phyloP scores from a whole-genome alignment of 1,140 invertebrate genomes.

The Acyrthosiphon pisum region DNA sequence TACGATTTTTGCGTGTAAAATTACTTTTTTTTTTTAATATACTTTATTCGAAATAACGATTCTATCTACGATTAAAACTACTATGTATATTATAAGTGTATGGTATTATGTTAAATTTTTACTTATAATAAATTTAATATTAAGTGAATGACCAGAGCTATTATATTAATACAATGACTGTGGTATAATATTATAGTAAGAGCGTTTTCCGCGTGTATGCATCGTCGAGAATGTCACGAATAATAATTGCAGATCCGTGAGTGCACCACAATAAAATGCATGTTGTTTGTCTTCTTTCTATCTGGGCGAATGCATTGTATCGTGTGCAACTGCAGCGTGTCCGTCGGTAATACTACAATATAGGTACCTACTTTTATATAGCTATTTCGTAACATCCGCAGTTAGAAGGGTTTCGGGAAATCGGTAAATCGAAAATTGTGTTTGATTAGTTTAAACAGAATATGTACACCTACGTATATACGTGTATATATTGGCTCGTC shows the following conservation, averaged over 20 bases:
- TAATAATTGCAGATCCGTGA: not conserved
- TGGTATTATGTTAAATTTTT: slow-evolving; percentile 53
- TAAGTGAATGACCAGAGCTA: not conserved
- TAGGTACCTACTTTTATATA: not conserved
- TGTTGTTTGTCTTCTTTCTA: not conserved
- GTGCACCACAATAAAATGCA: not conserved
- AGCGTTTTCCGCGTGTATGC: not conserved
- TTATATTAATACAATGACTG: not conserved
- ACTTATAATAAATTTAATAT: slow-evolving; percentile 53
- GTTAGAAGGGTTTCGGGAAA: not conserved
- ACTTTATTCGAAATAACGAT: slow-evolving; percentile 30
- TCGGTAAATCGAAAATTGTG: not conserved
- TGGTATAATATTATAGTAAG: not conserved
- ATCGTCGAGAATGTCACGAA: not conserved
- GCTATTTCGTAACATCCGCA: not conserved
- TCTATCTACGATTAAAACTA: slow-evolving; percentile 13
- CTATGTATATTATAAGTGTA: slow-evolving; percentile 35
- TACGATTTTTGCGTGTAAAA: slow-evolving; percentile 28
- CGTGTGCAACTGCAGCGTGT: not conserved
- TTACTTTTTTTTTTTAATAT: slow-evolving; percentile 21
- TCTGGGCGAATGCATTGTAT: not conserved
- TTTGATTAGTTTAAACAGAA: not conserved
- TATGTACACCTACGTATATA: not conserved
- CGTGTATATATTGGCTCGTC: not conserved
- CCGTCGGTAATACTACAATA: not conserved